These are phyloP conservation scores for Vombatus ursinus DNA, from an alignment of 2,113 vertebrate genomes.

Conservation along the genomic window DNA sequence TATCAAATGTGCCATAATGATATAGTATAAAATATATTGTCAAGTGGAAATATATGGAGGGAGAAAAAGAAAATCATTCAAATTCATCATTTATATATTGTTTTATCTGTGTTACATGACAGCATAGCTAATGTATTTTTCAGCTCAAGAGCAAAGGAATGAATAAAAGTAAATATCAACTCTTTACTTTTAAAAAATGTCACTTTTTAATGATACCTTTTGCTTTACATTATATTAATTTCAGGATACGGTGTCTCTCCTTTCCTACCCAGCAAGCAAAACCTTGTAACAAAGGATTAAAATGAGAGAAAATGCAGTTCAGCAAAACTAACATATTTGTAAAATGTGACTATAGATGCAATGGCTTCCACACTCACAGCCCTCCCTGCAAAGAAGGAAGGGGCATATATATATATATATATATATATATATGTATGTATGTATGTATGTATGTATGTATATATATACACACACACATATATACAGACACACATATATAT, in stretches of 20 bases:
- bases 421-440: no score
- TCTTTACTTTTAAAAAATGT: background rate
- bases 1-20: background rate
- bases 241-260: background rate
- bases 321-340: background rate
- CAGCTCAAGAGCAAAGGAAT: constrained; percentile 12
- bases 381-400: background rate
- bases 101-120: background rate
- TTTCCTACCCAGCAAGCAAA: background rate
- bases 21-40: background rate
- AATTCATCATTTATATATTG: background rate
- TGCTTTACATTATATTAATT: background rate
- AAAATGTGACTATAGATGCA: background rate
- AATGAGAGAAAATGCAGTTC: background rate
- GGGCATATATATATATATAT: no score
- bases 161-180: background rate
- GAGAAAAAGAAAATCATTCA: background rate
- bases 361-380: background rate
- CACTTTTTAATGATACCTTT: background rate
- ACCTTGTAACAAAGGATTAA: background rate
- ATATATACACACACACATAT: no score
- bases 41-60: background rate
- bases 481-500: no score
- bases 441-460: no score
- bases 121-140: background rate